Evolutionary conservation across 2,888 invertebrate species (phyloP), one percentile per base, ranked within the genome.

Genomic region (Lasioglossum malachurum): DNA sequence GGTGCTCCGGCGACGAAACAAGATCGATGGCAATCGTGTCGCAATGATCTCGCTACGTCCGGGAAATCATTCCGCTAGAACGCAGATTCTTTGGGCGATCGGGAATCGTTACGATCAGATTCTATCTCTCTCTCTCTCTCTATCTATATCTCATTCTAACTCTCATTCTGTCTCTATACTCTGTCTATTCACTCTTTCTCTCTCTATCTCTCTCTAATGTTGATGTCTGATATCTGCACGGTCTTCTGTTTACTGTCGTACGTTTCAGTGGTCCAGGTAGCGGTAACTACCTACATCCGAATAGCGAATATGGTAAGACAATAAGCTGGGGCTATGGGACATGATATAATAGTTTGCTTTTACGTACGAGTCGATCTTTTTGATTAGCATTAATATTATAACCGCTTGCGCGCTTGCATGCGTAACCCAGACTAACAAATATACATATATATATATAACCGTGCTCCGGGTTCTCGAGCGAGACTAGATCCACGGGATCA

Each of bases 261-360:
- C 94, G 93, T 95, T 95, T 95, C 95, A 95, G 95, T 94, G 95
- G 95, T 93, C 94, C 95, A 91, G 94, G 94, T 95, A 94, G 95
- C 95, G 94, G 95, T 94, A 95, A 95, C 93, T 95, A 94, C 93
- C 95, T 95, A 77, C 95, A 95, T 93, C 95, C 95, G 92, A 95
- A 94, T 94, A 94, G 93, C 92, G 95, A 95, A 93, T 95, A 95
- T 93, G 95, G 95, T 95, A 95, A 95, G 95, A 94, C 87, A 92
- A n/a, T 27, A 69, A 93, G 93, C 92, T 93, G 93, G 93, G 93
- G 93, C 83, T 91, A 88, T 88, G 87, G 89, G 75, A 79, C 88
- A 83, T 86, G 78, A 53, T 53, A 53, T 53, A 64, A 87, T 93
- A 88, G 88, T 84, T 91, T 75, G 87, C 86, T 91, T 90, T 87